Base-by-base conservation (phyloP, 2,888 invertebrate genomes). In the Nephrocerus scutellatus region DNA sequence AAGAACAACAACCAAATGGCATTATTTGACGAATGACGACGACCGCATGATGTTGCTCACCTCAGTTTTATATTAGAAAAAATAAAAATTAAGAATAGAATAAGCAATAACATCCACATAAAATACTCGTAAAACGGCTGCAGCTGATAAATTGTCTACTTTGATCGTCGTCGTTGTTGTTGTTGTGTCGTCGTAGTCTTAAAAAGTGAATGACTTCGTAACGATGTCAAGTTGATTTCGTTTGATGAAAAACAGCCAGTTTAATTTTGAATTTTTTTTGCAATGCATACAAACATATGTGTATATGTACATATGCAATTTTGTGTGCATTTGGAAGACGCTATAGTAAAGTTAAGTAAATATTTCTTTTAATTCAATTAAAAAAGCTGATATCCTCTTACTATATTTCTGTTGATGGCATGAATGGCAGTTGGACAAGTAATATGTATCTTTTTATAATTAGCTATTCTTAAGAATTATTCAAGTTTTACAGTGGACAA, bases 211-310 rank as follows among this genome's bases (percentile, higher is more conserved):
- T 48, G 50, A 48, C 50, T 50, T 43, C 14, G 45, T 47, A 50
- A 50, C 42, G 47, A 50, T 50, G 48, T 50, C 50, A 48, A 50
- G 50, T 50, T 50, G 47, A 50, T 42, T 48, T 42, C 36, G 43
- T 43, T 43, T 43, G 3, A n/a, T 12, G 30, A 18, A 35, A 32
- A 33, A 33, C 16, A 36, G 24, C 30, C 21, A 22, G 18, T 15
- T 36, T 24, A 13, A 21, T 23, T 22, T 22, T 29, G 29, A 30
- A 9, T 36, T 23, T n/a, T n/a, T n/a, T n/a, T 38, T 34, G 41
- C 35, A n/a, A 30, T 16, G 20, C 24, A 32, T 36, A 29, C 15
- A 12, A 15, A 13, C 5, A 25, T 18, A 22, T 10, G 26, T 24
- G 15, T 28, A 31, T 26, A 30, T 25, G 15, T 30, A 23, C 21